Percentiles rank a stretch among this genome's conserved stretches.
Conservation (phyloP, 2,888 invertebrate genomes). For the Perdita meconis region DNA sequence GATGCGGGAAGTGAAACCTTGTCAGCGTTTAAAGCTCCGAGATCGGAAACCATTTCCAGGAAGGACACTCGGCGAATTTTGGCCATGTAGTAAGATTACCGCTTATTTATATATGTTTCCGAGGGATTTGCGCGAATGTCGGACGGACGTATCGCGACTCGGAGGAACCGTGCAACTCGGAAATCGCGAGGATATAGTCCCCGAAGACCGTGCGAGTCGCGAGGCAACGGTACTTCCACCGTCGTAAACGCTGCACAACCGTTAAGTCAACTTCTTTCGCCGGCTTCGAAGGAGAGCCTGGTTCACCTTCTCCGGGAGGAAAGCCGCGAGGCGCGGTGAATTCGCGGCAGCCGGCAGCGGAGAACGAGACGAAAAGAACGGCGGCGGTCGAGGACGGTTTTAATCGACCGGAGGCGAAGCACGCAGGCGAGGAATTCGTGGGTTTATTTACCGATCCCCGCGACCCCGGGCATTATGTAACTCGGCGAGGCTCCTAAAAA, state of each 20-base stretch:
- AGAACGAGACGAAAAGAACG: slow-evolving; percentile 27
- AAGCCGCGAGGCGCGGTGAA: slow-evolving; percentile 27
- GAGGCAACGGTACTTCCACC: slow-evolving; percentile 67
- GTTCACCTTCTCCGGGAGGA: slow-evolving; percentile 1
- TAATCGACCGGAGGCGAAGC: slow-evolving; percentile 21
- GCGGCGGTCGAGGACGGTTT: not conserved
- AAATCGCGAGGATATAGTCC: slow-evolving; percentile 48
- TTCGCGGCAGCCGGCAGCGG: slow-evolving; percentile 6
- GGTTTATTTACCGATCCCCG: slow-evolving; percentile 46
- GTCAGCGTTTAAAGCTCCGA: too few relatives aligned
- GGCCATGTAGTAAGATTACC: too few relatives aligned
- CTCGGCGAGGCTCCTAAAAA: slow-evolving; percentile 15
- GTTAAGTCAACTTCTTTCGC: slow-evolving; percentile 63
- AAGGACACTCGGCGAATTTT: too few relatives aligned
- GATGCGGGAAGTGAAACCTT: too few relatives aligned
- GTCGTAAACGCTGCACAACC: slow-evolving; percentile 65
- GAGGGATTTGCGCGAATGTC: too few relatives aligned
- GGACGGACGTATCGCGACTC: too few relatives aligned
- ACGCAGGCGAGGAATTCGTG: slow-evolving; percentile 29
- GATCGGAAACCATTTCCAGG: too few relatives aligned
- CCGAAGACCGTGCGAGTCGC: slow-evolving; percentile 32
- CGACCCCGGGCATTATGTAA: slow-evolving; percentile 37
- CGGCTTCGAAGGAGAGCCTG: slow-evolving; percentile 1
- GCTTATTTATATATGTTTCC: too few relatives aligned
- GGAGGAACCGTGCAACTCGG: too few relatives aligned